These are phyloP conservation scores for Chalcosyrphus nemorum DNA, from an alignment of 2,888 invertebrate species.

Conservation along the genomic window DNA sequence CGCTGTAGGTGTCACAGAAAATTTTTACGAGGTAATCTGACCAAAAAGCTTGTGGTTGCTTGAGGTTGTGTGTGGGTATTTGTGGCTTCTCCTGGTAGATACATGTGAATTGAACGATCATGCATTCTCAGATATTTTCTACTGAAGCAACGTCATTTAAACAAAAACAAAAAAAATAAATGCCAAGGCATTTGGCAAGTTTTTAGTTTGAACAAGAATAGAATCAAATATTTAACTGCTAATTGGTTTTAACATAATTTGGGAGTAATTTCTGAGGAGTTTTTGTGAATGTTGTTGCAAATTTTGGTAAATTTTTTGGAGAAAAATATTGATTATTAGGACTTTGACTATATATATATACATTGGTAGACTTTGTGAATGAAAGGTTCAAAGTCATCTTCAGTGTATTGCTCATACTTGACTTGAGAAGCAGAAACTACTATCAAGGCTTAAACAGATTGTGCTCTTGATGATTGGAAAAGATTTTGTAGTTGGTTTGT, in stretches of 20 bases:
- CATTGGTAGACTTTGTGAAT: no score
- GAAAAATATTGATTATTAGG: not conserved
- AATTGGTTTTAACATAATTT: slow-evolving; percentile 21
- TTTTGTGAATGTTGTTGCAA: not conserved
- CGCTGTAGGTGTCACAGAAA: slow-evolving; percentile 10
- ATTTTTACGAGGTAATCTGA: not conserved
- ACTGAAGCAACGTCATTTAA: not conserved
- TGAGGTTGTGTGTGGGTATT: not conserved
- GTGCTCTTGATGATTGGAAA: no score
- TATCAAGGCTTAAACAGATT: no score
- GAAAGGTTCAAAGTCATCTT: no score
- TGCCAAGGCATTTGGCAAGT: not conserved
- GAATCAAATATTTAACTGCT: slow-evolving; percentile 34
- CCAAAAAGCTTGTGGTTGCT: not conserved
- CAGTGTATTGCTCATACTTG: no score
- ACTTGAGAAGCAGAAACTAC: no score
- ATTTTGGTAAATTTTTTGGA: not conserved
- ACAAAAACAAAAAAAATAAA: not conserved
- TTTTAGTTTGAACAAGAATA: not conserved
- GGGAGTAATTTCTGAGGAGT: not conserved
- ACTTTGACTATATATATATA: not conserved
- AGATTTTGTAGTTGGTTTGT: no score
- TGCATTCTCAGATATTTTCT: not conserved
- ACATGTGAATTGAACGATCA: slow-evolving; percentile 21
- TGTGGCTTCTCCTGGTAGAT: slow-evolving; percentile 11